Conservation (phyloP, 2,888 invertebrate genomes). For the Margaritifera margaritifera region DNA sequence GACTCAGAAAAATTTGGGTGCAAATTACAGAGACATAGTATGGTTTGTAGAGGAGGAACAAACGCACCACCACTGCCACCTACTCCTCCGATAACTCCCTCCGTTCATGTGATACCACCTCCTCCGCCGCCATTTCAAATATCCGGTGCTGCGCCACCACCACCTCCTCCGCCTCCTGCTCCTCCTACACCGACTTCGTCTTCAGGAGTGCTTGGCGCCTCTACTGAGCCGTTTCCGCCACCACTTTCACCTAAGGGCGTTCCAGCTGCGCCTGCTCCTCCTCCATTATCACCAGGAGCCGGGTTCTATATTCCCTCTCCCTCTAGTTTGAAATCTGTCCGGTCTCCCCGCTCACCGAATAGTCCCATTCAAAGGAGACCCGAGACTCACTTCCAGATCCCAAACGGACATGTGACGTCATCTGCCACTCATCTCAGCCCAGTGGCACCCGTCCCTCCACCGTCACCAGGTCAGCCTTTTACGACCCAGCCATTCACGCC, state of each 20-base stretch:
- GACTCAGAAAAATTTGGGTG: conserved; percentile 12
- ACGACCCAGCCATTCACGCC: conserved; percentile 19
- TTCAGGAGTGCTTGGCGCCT: conserved; percentile 17
- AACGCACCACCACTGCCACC: conserved; percentile 23
- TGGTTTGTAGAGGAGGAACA: conserved; percentile 6
- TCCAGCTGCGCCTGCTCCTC: conserved; percentile 28
- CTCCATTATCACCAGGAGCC: conserved; percentile 21
- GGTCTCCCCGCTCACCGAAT: too few relatives aligned
- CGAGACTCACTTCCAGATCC: too few relatives aligned
- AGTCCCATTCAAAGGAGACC: too few relatives aligned
- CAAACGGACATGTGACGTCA: too few relatives aligned
- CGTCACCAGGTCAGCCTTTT: conserved; percentile 17
- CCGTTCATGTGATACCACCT: conserved; percentile 14
- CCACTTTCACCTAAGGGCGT: conserved; percentile 25
- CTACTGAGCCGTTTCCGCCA: conserved; percentile 31
- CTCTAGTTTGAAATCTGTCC: too few relatives aligned
- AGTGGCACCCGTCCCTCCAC: conserved; percentile 29
- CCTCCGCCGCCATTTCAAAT: conserved; percentile 20
- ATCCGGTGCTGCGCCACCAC: conserved; percentile 30
- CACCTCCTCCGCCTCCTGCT: conserved; percentile 32
- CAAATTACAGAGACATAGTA: conserved; percentile 15
- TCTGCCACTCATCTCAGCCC: conserved; percentile 13
- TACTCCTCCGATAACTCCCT: conserved; percentile 21
- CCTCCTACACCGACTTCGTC: conserved; percentile 24
- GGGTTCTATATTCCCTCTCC: not conserved